Evolutionary conservation across 2,888 invertebrate species (phyloP), one percentile per base, ranked within the genome.

Genomic region (Strigamia crassipes): DNA sequence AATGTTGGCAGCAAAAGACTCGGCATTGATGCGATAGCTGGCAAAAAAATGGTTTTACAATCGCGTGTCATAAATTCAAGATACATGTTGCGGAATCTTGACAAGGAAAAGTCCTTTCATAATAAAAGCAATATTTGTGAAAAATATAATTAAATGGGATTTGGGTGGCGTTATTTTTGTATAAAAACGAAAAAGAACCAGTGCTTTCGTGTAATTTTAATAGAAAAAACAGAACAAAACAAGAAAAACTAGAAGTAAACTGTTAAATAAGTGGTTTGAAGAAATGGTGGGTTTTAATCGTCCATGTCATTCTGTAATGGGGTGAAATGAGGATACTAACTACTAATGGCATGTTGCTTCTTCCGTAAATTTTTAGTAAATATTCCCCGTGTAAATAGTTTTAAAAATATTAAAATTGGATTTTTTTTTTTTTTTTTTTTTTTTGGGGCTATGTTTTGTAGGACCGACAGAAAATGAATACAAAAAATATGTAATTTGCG

Each of bases 371-470:
- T 61, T 61, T 61, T 61, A 61, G 61, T 61, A 61, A 23, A 9
- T 21, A 61, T 18, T 61, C 21, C 23, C 18, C n/a, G 4, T 61
- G 61, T 61, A 61, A 18, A 61, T 18, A 61, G 61, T 18, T 21
- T 21, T 21, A 61, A 61, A 61, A 18, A 61, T 21, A 61, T 18
- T 61, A 61, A 61, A 61, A 61, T 15, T 18, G 51, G 18, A 61
- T 21, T 61, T 61, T 61, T n/a, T n/a, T n/a, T n/a, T n/a, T n/a
- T n/a, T n/a, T n/a, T n/a, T n/a, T n/a, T n/a, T n/a, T n/a, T n/a
- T n/a, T n/a, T n/a, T n/a, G n/a, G n/a, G n/a, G 61, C 61, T 61
- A n/a, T n/a, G 61, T 61, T 61, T 61, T 61, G 61, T 61, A 61
- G 61, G 15, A 61, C 4, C 42, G 15, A n/a, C n/a, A 41, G 5